phyloP scores from a whole-genome alignment of 1,140 invertebrate species.

The Galleria mellonella region DNA sequence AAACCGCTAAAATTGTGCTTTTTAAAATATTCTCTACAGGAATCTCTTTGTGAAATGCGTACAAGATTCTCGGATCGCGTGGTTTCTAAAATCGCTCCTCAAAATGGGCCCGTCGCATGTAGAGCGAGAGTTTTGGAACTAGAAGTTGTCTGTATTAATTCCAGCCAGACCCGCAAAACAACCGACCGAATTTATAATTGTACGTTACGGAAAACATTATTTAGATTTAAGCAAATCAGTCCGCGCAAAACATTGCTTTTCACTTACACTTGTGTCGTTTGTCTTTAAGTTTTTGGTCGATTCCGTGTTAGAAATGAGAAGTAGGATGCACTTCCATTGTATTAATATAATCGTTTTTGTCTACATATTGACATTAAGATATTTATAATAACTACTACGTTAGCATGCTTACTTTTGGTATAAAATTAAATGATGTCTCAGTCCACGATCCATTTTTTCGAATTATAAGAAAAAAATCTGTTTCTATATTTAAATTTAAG shows the following conservation, averaged over 20 bases:
- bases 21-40: no score
- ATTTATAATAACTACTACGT: no score
- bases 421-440: no score
- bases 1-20: no score
- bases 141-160: conserved; percentile 21
- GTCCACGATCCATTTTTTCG: no score
- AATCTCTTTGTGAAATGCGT: no score
- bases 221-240: conserved; percentile 62
- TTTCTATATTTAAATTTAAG: no score
- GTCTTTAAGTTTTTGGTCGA: conserved; percentile 45
- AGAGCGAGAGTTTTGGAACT: conserved; percentile 1
- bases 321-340: background rate
- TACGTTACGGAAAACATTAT: conserved; percentile 40
- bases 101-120: conserved; percentile 6
- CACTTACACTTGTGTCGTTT: conserved; percentile 56
- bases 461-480: no score
- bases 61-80: background rate
- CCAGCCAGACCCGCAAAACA: conserved; percentile 21
- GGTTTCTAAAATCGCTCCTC: background rate
- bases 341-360: background rate
- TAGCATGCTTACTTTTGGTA: no score
- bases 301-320: conserved; percentile 18
- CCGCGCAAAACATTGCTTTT: conserved; percentile 56
- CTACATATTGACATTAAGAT: no score
- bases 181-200: conserved; percentile 40